Percentiles rank a stretch among this genome's conserved stretches.
Conservation (phyloP, 2,888 invertebrate species). For the Trissolcus brochymenae region DNA sequence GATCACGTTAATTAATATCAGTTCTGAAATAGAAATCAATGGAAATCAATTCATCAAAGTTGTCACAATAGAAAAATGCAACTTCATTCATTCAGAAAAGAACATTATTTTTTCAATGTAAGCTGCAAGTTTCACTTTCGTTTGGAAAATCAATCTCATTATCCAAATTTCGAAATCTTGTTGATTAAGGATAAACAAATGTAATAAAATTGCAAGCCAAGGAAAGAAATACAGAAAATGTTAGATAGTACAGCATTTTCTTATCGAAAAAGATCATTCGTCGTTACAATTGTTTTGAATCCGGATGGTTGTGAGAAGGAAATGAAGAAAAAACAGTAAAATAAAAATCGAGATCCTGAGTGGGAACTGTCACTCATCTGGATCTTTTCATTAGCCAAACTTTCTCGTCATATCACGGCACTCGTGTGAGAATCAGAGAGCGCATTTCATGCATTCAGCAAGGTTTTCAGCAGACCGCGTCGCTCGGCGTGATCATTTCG, state of each 20-base stretch:
- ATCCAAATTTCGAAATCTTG: background rate
- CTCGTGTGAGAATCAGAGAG: constrained; percentile 46
- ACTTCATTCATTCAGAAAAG: background rate
- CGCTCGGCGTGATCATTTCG: constrained; percentile 50
- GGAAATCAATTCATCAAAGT: constrained; percentile 7
- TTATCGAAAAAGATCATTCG: background rate
- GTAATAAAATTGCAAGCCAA: background rate
- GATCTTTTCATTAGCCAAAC: constrained; percentile 50
- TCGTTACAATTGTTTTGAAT: no score
- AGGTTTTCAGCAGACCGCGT: constrained; percentile 31
- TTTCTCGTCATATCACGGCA: constrained; percentile 48
- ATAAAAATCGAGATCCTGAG: constrained; percentile 40
- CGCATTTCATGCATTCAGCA: constrained; percentile 38
- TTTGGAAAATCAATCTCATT: background rate
- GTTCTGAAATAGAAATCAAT: constrained; percentile 6
- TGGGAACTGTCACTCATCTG: constrained; percentile 26
- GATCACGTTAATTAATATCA: background rate
- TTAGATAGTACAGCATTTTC: background rate
- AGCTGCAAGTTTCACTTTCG: background rate
- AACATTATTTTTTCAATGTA: background rate
- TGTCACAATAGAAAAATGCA: constrained; percentile 1
- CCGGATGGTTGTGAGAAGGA: constrained; percentile 1
- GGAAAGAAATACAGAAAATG: background rate
- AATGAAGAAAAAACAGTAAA: constrained; percentile 9
- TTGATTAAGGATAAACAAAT: no score